Evolutionary conservation across 2,797 vertebrate species (phyloP), one percentile per base, ranked within the genome.

Genomic region (Geotrypetes seraphini): DNA sequence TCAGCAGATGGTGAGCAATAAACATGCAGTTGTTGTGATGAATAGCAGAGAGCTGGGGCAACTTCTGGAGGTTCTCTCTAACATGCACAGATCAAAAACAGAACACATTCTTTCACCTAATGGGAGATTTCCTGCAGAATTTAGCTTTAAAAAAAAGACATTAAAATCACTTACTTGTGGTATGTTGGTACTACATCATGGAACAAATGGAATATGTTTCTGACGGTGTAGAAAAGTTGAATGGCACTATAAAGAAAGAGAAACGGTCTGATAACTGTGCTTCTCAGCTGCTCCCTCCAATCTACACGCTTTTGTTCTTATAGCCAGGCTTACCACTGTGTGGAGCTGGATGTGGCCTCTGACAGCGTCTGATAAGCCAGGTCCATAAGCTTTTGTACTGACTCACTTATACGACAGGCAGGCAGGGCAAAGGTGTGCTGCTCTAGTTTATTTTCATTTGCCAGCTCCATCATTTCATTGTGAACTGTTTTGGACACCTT

Each of bases 1-100:
- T 99, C 33, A 97, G 80, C 50, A 99, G 68, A 59, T 97, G 89
- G 65, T 99, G 96, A 6, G 91, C 91, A 7, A 99, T 81, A 39
- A 86, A 97, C 93, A 97, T 95, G 66, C 94, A 99, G 81, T 97
- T 97, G 77, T 99, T 99, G 69, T 97, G 91, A 57, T 99, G 93
- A 49, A 99, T 88, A 39, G 93, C 96, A 20, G 94, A 90, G 41
- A 97, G 70, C 51, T 99, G 94, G 16, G 96, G 96, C 12, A 99
- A 83, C 37, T 95, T 97, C 19, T 92, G 84, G 6, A 99, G 80
- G 53, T 89, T 97, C 60, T 97, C 94, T 47, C 96, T 99, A 50
- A 24, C 14, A 16, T 30, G 32, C 33, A 7, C 28, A 8, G 15
- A 7, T n/a, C n/a, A n/a, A n/a, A n/a, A n/a, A n/a, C n/a, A n/a